These are phyloP conservation scores for Paracentrotus lividus DNA, from an alignment of 53 echinoderm and acorn worm genomes.

Conservation along the genomic window DNA sequence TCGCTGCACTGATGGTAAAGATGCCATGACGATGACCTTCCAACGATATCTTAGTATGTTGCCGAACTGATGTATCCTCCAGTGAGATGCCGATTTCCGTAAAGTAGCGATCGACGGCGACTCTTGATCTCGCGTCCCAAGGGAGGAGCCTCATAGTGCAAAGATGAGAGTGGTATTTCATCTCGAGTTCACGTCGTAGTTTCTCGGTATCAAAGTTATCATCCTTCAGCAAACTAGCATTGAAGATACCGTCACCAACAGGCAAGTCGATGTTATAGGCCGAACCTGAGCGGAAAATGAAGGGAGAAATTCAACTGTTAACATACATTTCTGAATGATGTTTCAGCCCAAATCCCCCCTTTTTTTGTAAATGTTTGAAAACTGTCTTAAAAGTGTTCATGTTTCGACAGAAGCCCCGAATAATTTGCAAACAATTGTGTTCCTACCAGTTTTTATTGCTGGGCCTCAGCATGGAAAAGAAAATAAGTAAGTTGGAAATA, in stretches of 20 bases:
- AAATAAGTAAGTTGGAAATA: too few species aligned
- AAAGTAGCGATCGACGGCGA: conserved; percentile 60
- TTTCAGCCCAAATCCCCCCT: too few species aligned
- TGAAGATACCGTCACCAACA: background rate
- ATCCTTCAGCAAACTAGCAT: background rate
- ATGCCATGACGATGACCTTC: conserved; percentile 39
- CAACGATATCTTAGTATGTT: conserved; percentile 18
- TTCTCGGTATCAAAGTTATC: conserved; percentile 24
- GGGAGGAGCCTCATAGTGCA: conserved; percentile 41
- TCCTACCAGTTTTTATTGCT: too few species aligned
- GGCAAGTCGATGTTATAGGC: background rate
- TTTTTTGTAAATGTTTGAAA: too few species aligned
- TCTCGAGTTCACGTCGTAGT: conserved; percentile 58
- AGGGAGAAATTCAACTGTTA: background rate
- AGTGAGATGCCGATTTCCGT: conserved; percentile 34
- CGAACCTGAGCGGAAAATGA: background rate
- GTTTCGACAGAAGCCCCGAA: too few species aligned
- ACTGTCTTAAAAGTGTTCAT: too few species aligned
- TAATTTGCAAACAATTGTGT: too few species aligned
- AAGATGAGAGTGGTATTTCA: conserved; percentile 35
- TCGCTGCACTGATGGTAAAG: conserved; percentile 52
- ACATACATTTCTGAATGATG: background rate
- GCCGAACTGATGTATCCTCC: conserved; percentile 38
- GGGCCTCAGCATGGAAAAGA: too few species aligned
- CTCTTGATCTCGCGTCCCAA: conserved; percentile 61